These are phyloP conservation scores for Nephrocerus scutellatus DNA, from an alignment of 2,888 invertebrate species.

Conservation along the genomic window DNA sequence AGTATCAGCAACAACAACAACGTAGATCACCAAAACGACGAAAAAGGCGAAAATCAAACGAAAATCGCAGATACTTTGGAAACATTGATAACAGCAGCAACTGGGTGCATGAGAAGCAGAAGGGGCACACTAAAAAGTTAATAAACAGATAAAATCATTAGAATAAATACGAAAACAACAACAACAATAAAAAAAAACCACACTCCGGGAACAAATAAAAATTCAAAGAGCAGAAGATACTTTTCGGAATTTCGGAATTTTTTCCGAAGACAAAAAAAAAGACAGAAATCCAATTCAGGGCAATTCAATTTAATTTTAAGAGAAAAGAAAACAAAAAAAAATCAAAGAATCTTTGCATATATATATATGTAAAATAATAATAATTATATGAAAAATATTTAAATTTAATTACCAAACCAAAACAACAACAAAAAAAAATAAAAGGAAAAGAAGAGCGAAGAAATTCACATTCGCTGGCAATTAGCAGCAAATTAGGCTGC, in stretches of 20 bases:
- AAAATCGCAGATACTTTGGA: conserved; percentile 7
- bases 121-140: conserved; percentile 4
- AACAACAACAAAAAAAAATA: conserved; percentile 8
- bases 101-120: too few species aligned
- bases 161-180: conserved; percentile 8
- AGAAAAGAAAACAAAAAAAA: conserved; percentile 5
- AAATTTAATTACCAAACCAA: conserved; percentile 9
- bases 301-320: too few species aligned
- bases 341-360: conserved; percentile 3
- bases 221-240: conserved; percentile 5
- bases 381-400: conserved; percentile 8
- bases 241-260: conserved; percentile 11
- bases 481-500: too few species aligned
- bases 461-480: too few species aligned
- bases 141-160: conserved; percentile 11
- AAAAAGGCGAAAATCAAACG: conserved; percentile 1
- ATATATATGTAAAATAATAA: conserved; percentile 2
- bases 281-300: conserved; percentile 2
- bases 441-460: too few species aligned
- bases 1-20: conserved; percentile 1
- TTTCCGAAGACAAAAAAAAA: conserved; percentile 5
- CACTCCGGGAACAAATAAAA: conserved; percentile 15
- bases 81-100: neutral
- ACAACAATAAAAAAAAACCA: conserved; percentile 12
- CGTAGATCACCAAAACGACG: conserved; percentile 1